Evolutionary conservation across 30 jellyfish, hydroid and myxozoan species (phyloP), one percentile per base, ranked within the genome.

Genomic region (Aurelia sp.): DNA sequence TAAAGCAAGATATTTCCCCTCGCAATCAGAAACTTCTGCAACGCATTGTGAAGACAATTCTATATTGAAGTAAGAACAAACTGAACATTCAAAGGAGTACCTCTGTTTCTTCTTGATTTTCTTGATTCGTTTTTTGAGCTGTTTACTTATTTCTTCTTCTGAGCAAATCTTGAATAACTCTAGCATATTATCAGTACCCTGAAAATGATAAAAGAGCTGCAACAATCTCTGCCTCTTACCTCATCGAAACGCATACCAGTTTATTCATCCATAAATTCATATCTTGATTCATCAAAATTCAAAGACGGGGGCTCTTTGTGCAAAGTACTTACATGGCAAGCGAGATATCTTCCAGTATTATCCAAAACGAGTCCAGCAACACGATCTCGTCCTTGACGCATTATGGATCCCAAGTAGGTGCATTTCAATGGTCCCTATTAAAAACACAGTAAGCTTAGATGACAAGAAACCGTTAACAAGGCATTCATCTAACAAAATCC

Each of bases 341-440:
- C 97, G 1, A 94, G 78, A 74, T 82, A 94, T 63, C 82, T 78
- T 63, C 87, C 96, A 24, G 96, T 22, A 0, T 41, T n/a, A 67
- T 94, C 97, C 30, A 90, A 21, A 27, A 61, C 55, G 21, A 94
- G 41, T 9, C 97, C 87, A 30, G 91, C 91, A 31, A 88, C 96
- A 40, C 98, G 91, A 19, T 93, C 98, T 69, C 85, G 86, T 4
- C 97, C 92, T 47, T 89, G 96, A 6, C 97, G 92, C 89, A 94
- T 70, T 59, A 94, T 58, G 1, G 98, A 88, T 53, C 98, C 98
- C 59, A 88, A 33, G 48, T 87, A 84, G n/a, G 27, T 31, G 64
- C 96, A 88, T 21, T 48, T 88, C 47, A 94, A 18, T 9, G 97
- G 98, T 13, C 90, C 98, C 97, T 86, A 60, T 11, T 24, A 65